Evolutionary conservation across 1,140 invertebrate species (phyloP), one percentile per base, ranked within the genome.

Genomic region (Brachionus koreanus): DNA sequence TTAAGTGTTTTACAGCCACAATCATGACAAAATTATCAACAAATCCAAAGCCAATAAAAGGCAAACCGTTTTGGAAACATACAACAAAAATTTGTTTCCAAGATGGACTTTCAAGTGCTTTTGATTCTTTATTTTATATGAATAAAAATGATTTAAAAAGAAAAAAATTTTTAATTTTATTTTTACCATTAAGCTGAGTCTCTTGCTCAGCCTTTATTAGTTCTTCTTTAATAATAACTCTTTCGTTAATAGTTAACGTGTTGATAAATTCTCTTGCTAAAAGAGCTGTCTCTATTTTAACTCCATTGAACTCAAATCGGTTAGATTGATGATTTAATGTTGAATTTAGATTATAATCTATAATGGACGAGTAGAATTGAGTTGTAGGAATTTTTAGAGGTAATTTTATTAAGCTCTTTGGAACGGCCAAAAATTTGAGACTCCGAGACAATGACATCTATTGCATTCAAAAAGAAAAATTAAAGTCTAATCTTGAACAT

Each of bases 11-110:
- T 75, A 83, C 82, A 6, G 82, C 82, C 1, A 83, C 29, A 12
- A 83, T 75, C 82, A 83, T 83, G 2, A 83, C 23, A 76, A 83
- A 83, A 49, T 83, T 83, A 42, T 83, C 82, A 19, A 76, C 72
- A 76, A 83, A 83, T 6, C 82, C 82, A 23, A 83, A 83, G 3
- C 82, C 82, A 7, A 83, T 76, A 77, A 74, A 83, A 6, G 82
- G 82, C 35, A 83, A 25, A 65, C 69, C 82, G 19, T 67, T 72
- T 23, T 82, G 63, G 33, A 82, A 72, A 23, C 35, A 69, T 12
- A 82, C 82, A 52, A 79, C 16, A n/a, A 43, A 42, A 4, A 79
- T 57, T 61, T 79, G 76, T 0, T 42, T 79, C 76, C 76, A 79
- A 23, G 49, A 33, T 3, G 76, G 76, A 13, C 9, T 12, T 13